phyloP scores from a whole-genome alignment of 2,888 invertebrate species.

The Malacosoma neustria region DNA sequence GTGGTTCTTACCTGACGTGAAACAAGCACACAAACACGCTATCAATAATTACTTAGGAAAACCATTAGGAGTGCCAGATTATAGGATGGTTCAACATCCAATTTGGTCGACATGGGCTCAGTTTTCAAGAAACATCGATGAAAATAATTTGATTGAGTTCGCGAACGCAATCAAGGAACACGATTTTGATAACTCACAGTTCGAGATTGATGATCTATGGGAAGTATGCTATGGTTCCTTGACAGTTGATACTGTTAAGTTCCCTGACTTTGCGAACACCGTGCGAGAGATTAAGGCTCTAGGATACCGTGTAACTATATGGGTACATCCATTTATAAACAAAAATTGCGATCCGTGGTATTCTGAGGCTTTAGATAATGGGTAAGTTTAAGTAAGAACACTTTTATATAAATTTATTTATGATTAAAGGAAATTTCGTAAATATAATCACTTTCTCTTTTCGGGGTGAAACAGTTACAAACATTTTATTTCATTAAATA shows the following conservation, averaged over 20 bases:
- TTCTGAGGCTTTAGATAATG: constrained; percentile 67
- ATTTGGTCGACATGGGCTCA: constrained; percentile 94
- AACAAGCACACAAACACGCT: constrained; percentile 77
- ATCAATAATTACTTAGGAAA: constrained; percentile 76
- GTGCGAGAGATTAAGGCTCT: constrained; percentile 74
- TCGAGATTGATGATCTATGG: constrained; percentile 93
- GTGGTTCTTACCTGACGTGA: constrained; percentile 74
- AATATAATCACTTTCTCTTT: too few species aligned
- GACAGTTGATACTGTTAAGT: constrained; percentile 80
- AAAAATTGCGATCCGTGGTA: constrained; percentile 78
- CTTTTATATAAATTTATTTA: not conserved
- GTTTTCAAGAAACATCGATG: constrained; percentile 78
- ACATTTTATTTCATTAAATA: too few species aligned
- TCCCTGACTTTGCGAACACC: constrained; percentile 79
- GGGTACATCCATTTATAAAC: constrained; percentile 93
- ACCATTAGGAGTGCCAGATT: constrained; percentile 77
- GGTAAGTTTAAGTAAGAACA: constrained; percentile 40
- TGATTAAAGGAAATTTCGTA: too few species aligned
- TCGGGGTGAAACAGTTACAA: too few species aligned
- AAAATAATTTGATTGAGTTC: constrained; percentile 76
- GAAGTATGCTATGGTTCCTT: constrained; percentile 89
- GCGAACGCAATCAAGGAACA: constrained; percentile 77
- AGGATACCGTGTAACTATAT: constrained; percentile 85
- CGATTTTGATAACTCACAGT: constrained; percentile 81
- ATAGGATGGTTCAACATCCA: constrained; percentile 82